A percentile compares a stretch with the other conserved stretches of the same genome.
These are phyloP conservation scores for Dicycla oo DNA, from an alignment of 2,888 invertebrate species.

Conservation along the genomic window DNA sequence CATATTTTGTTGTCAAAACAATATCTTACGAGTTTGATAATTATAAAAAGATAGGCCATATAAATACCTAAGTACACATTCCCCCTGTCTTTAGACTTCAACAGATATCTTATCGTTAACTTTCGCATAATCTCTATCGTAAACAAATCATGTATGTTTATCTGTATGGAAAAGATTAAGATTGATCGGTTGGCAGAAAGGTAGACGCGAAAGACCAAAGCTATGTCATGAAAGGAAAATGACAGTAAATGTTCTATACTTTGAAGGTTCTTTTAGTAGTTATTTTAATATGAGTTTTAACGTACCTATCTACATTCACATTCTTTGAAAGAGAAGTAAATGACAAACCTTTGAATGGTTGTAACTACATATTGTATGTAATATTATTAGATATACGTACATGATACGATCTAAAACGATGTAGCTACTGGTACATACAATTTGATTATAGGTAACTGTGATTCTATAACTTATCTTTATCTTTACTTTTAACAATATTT, in stretches of 20 bases:
- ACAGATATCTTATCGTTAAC: constrained; percentile 44
- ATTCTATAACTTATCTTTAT: background rate
- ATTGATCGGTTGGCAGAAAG: constrained; percentile 49
- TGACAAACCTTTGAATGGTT: background rate
- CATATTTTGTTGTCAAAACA: constrained; percentile 53
- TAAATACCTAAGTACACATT: constrained; percentile 36
- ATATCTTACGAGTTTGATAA: constrained; percentile 20
- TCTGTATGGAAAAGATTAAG: constrained; percentile 57
- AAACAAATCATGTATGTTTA: constrained; percentile 62
- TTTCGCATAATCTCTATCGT: constrained; percentile 49
- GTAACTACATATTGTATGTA: no score
- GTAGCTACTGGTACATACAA: background rate
- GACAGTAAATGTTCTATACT: constrained; percentile 12
- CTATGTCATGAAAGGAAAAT: constrained; percentile 32
- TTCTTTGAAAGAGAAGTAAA: background rate
- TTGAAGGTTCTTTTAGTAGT: constrained; percentile 38
- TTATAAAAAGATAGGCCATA: constrained; percentile 43
- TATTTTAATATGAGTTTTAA: constrained; percentile 2
- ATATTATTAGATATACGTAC: no score
- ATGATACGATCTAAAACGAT: background rate
- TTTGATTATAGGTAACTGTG: background rate
- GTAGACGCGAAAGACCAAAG: constrained; percentile 27
- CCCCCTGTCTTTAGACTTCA: constrained; percentile 7
- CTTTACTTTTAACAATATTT: background rate
- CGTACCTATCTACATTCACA: background rate